Percentiles rank a stretch among this genome's conserved stretches.
phyloP scores from a whole-genome alignment of 1,140 invertebrate genomes.

The Onthophagus taurus region DNA sequence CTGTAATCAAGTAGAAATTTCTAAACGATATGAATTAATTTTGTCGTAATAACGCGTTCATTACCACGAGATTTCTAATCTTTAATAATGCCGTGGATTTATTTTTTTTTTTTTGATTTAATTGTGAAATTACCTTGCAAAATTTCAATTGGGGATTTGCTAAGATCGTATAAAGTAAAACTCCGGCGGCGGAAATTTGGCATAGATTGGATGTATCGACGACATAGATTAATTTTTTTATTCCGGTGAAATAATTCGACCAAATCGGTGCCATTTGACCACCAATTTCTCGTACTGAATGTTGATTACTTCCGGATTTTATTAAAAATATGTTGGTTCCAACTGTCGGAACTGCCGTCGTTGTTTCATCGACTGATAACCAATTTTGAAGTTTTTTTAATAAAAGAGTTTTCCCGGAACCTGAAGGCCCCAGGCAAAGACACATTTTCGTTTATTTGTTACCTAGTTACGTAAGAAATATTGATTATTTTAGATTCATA shows the following conservation, averaged over 20 bases:
- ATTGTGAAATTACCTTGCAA: slow-evolving; percentile 56
- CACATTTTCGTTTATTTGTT: too few relatives aligned
- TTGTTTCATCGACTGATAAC: slow-evolving; percentile 56
- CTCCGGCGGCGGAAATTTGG: slow-evolving; percentile 69
- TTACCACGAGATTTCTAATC: too few relatives aligned
- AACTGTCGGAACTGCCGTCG: slow-evolving; percentile 64
- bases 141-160: slow-evolving; percentile 52
- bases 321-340: slow-evolving; percentile 65
- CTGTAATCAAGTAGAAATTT: slow-evolving; percentile 38
- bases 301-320: slow-evolving; percentile 41
- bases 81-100: too few relatives aligned
- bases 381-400: slow-evolving; percentile 60
- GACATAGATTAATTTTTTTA: slow-evolving; percentile 65
- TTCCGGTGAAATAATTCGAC: slow-evolving; percentile 56
- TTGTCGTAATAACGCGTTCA: too few relatives aligned
- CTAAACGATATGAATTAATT: too few relatives aligned
- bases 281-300: slow-evolving; percentile 56
- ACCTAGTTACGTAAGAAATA: too few relatives aligned
- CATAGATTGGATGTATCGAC: slow-evolving; percentile 70
- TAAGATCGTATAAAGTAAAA: slow-evolving; percentile 63
- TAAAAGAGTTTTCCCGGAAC: slow-evolving; percentile 72
- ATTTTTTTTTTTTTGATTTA: too few relatives aligned
- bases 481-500: too few relatives aligned
- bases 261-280: slow-evolving; percentile 71
- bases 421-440: slow-evolving; percentile 64